phyloP scores from a whole-genome alignment of 2,113 vertebrate genomes.

The Antigone vipio region DNA sequence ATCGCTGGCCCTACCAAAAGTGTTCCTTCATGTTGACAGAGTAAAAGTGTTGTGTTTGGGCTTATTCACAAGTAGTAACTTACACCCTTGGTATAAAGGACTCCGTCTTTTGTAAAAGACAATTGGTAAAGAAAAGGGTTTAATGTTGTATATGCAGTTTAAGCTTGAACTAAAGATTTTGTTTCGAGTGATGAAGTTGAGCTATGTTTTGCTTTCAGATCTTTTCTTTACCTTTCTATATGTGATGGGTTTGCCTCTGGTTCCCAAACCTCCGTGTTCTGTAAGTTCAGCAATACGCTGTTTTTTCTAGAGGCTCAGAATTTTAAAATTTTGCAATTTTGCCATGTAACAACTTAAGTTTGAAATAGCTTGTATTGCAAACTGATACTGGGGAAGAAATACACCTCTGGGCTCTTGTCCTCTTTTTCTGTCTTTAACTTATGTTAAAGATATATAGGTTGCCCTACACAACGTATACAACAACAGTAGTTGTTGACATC shows the following conservation, averaged over 20 bases:
- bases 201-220: background rate
- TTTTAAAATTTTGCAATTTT: background rate
- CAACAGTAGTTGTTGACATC: background rate
- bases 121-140: background rate
- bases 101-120: background rate
- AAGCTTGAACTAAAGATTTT: background rate
- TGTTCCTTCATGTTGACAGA: conserved; percentile 5
- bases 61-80: background rate
- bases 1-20: background rate
- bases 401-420: background rate
- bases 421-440: background rate
- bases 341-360: background rate
- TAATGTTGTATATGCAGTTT: background rate
- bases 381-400: background rate
- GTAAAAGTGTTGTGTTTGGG: background rate
- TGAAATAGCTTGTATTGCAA: background rate
- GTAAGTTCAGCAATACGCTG: background rate
- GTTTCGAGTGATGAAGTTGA: background rate
- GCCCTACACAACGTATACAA: background rate
- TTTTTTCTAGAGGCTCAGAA: background rate
- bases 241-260: background rate
- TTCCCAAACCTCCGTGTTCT: background rate
- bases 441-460: background rate
- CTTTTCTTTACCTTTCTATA: background rate
- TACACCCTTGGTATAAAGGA: background rate